These are phyloP conservation scores for Pseudoips prasinana DNA, from an alignment of 2,888 invertebrate genomes.

Conservation along the genomic window DNA sequence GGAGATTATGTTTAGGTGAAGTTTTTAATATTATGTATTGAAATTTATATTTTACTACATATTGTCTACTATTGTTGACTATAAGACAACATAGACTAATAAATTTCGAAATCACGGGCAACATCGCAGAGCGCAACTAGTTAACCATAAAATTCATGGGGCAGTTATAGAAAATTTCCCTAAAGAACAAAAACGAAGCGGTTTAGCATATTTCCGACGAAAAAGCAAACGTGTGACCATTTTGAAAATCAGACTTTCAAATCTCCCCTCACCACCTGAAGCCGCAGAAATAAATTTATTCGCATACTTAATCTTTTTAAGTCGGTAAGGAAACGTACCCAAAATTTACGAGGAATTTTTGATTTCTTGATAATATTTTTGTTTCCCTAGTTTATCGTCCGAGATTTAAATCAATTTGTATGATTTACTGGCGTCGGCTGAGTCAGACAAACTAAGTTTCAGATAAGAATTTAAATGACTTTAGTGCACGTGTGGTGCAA, in stretches of 20 bases:
- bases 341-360: conserved; percentile 15
- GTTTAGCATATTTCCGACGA: conserved; percentile 29
- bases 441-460: background rate
- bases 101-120: too few relatives aligned
- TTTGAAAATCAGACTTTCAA: conserved; percentile 42
- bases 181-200: conserved; percentile 18
- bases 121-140: too few relatives aligned
- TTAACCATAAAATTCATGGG: background rate
- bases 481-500: too few relatives aligned
- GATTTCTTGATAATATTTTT: background rate
- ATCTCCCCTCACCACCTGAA: conserved; percentile 29
- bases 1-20: too few relatives aligned
- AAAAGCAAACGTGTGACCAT: conserved; percentile 38
- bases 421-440: background rate
- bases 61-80: too few relatives aligned
- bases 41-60: too few relatives aligned
- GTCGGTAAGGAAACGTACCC: conserved; percentile 20
- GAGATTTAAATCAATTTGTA: background rate
- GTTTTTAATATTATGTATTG: too few relatives aligned
- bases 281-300: conserved; percentile 45
- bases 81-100: too few relatives aligned
- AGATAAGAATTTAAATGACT: too few relatives aligned
- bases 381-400: background rate
- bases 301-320: conserved; percentile 38
- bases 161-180: conserved; percentile 6